phyloP scores from a whole-genome alignment of 2,113 vertebrate species.

The Cottus gobio region DNA sequence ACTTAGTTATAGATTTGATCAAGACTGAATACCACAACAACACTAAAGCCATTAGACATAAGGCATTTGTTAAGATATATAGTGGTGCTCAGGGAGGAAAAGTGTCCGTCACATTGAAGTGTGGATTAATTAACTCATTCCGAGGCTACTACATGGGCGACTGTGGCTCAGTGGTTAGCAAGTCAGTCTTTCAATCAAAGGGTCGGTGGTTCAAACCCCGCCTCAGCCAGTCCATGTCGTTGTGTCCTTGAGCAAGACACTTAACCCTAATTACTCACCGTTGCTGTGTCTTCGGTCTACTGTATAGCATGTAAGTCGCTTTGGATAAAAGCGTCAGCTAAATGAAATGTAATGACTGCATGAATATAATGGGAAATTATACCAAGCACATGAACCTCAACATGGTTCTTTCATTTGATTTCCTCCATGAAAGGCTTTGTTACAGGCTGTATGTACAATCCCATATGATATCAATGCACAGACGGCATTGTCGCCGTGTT shows the following conservation, averaged over 20 bases:
- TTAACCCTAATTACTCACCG: too few relatives aligned
- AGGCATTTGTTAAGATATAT: neutral
- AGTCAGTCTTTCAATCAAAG: too few relatives aligned
- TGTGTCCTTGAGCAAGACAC: too few relatives aligned
- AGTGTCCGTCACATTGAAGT: neutral
- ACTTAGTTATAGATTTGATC: too few relatives aligned
- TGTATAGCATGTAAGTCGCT: too few relatives aligned
- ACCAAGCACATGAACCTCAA: neutral
- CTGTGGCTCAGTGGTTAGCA: too few relatives aligned
- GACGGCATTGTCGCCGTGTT: conserved; percentile 41
- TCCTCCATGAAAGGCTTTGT: neutral
- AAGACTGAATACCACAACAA: neutral
- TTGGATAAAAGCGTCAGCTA: too few relatives aligned
- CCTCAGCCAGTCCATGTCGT: too few relatives aligned
- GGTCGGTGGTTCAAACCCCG: too few relatives aligned
- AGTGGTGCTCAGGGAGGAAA: neutral
- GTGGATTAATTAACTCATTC: neutral
- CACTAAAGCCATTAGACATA: neutral
- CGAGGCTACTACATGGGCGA: too few relatives aligned
- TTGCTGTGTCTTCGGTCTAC: too few relatives aligned
- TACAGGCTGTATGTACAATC: neutral
- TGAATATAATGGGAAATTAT: neutral
- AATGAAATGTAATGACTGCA: too few relatives aligned
- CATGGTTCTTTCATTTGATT: neutral
- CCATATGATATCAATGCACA: conserved; percentile 46